Evolutionary conservation across 2,113 vertebrate species (phyloP).

Genomic region (Limanda limanda): DNA sequence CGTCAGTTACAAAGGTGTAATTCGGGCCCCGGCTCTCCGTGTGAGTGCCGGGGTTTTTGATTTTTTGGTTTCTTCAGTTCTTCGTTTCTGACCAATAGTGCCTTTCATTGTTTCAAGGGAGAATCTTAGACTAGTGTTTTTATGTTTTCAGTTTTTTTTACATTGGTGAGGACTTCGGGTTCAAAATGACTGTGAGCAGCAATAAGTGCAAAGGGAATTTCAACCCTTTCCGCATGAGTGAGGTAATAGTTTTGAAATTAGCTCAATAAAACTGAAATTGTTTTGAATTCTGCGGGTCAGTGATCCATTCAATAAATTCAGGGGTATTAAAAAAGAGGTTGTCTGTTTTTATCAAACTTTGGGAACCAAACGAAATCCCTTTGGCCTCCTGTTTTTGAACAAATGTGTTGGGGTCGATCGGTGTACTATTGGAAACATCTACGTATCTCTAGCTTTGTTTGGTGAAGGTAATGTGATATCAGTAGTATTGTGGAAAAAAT

Average conservation of each 20-base stretch:
- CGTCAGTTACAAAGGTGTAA: conserved; percentile 47
- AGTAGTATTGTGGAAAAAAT: conserved; percentile 87
- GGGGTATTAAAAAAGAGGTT: conserved; percentile 82
- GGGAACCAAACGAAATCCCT: conserved; percentile 85
- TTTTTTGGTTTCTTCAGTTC: conserved; percentile 78
- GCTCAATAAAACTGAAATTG: conserved; percentile 87
- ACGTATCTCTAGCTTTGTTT: conserved; percentile 77
- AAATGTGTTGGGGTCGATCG: conserved; percentile 78
- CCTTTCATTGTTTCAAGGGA: conserved; percentile 95
- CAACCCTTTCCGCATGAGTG: conserved; percentile 79
- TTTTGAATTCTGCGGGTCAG: conserved; percentile 95
- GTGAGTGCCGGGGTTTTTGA: conserved; percentile 70
- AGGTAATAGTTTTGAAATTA: conserved; percentile 83
- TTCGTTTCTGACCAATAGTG: conserved; percentile 95
- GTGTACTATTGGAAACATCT: conserved; percentile 72
- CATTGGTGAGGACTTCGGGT: conserved; percentile 77
- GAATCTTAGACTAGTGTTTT: conserved; percentile 85
- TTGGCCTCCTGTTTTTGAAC: conserved; percentile 82
- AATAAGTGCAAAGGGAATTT: conserved; percentile 86
- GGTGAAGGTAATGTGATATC: conserved; percentile 87
- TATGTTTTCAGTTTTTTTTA: conserved; percentile 66
- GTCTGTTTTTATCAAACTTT: conserved; percentile 74
- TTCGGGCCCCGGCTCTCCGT: conserved; percentile 67
- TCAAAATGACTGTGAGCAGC: conserved; percentile 86
- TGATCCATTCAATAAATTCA: conserved; percentile 91